Conservation (phyloP, 2,888 invertebrate species). For the Odontocolon sp. region DNA sequence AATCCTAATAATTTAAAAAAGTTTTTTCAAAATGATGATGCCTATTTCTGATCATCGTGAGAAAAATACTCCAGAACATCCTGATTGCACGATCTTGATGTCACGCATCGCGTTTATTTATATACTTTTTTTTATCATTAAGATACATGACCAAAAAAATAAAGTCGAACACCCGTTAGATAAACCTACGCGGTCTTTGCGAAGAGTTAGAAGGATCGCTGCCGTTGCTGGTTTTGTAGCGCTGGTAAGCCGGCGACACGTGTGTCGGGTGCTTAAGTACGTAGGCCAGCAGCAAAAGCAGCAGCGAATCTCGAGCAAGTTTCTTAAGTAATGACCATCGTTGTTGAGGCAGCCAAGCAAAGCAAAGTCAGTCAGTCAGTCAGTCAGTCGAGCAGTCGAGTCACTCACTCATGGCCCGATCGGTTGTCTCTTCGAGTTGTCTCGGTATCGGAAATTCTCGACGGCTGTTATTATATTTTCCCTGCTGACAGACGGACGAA, state of each 20-base stretch:
- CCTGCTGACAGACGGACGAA: background rate
- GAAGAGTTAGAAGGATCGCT: constrained; percentile 26
- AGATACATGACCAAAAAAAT: background rate
- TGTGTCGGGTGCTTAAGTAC: constrained; percentile 48
- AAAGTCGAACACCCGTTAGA: constrained; percentile 37
- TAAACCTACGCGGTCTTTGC: constrained; percentile 18
- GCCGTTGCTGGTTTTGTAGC: background rate
- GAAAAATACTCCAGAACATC: too few relatives aligned
- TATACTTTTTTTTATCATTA: background rate
- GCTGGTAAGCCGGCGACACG: constrained; percentile 42
- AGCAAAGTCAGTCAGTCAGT: constrained; percentile 58
- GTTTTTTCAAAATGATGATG: too few relatives aligned
- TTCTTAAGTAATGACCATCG: constrained; percentile 63
- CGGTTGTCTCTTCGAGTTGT: constrained; percentile 33
- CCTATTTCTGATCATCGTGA: too few relatives aligned
- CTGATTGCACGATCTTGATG: too few relatives aligned
- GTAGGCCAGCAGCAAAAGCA: background rate
- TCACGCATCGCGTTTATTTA: background rate
- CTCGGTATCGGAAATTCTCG: background rate
- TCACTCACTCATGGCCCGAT: constrained; percentile 52
- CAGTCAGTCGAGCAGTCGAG: constrained; percentile 53
- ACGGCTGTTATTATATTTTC: background rate
- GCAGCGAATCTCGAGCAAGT: constrained; percentile 65
- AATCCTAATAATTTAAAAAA: too few relatives aligned
- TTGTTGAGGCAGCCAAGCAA: constrained; percentile 22